phyloP scores from a whole-genome alignment of 2,888 invertebrate species.

The Sinodicranocentrus sp. region DNA sequence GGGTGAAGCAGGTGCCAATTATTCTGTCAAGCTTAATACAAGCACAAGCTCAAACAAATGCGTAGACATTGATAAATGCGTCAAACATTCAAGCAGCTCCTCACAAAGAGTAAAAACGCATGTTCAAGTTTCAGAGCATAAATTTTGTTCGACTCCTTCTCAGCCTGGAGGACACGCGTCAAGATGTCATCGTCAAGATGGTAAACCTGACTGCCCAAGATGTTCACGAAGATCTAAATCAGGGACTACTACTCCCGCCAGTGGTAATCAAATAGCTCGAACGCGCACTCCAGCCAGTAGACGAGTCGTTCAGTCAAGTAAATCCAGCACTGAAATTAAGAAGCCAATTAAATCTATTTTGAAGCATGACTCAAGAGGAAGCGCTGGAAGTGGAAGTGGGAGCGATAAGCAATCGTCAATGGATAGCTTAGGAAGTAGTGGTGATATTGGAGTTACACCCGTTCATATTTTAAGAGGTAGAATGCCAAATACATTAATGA shows the following conservation, averaged over 20 bases:
- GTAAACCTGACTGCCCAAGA: conserved; percentile 72
- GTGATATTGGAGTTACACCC: conserved; percentile 62
- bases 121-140: conserved; percentile 65
- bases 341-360: conserved; percentile 76
- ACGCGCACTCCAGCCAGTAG: conserved; percentile 66
- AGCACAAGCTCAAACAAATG: background rate
- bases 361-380: conserved; percentile 72
- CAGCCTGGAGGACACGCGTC: conserved; percentile 29
- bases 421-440: conserved; percentile 75
- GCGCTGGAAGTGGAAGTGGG: conserved; percentile 73
- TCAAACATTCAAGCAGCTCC: conserved; percentile 39
- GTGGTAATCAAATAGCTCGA: conserved; percentile 58
- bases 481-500: conserved; percentile 63
- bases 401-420: conserved; percentile 76
- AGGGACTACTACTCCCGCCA: conserved; percentile 72
- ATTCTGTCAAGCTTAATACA: background rate
- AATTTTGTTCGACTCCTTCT: conserved; percentile 17
- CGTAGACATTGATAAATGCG: conserved; percentile 20
- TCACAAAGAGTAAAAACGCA: conserved; percentile 5
- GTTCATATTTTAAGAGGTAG: conserved; percentile 52
- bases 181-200: conserved; percentile 56
- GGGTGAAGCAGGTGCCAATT: background rate
- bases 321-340: conserved; percentile 72
- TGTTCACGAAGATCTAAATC: conserved; percentile 75
- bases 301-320: conserved; percentile 71